Base-by-base conservation (phyloP, 2,797 vertebrate genomes). In the Stomatorhinus walkeri region DNA sequence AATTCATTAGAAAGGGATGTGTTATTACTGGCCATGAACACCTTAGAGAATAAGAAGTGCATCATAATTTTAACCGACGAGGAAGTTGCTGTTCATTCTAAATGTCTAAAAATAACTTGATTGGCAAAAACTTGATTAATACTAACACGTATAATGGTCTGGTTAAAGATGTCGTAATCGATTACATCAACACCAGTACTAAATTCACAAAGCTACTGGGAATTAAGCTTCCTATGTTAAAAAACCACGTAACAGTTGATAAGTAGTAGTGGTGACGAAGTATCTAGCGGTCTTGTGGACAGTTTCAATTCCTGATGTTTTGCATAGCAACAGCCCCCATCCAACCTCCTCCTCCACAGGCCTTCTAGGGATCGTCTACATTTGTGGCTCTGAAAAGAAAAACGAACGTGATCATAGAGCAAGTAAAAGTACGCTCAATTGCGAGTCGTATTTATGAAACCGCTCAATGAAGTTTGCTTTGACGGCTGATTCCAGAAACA, bases 311-410 rank as follows among this genome's bases (percentile, higher is more conserved):
- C 91, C 93, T 93, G 93, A 94, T 94, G 95, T 95, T 96, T 96
- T 96, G 95, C 96, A 96, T 96, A 94, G 96, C 96, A 96, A 96
- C 96, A 96, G 94, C 93, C 93, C 91, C 93, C 92, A 93, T 72
- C 94, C 59, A 87, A 59, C 49, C 93, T 93, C 93, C 87, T 81
- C 61, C 7, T 52, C 87, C 2, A 52, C 51, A 72, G 85, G 72
- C 72, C 68, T 54, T 90, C 0, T 85, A 94, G 95, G 94, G 95
- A 94, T 83, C 91, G 10, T 94, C 94, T 90, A 85, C 88, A 89
- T 95, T 85, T 94, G 90, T 89, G 87, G 79, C 49, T 46, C 1
- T 52, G 2, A 16, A 10, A 48, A 40, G 43, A 49, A 91, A 93
- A 94, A 91, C 94, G 94, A 93, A 92, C 91, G 85, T 72, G 22